Conservation (phyloP, 2,113 vertebrate genomes). For the Ictidomys tridecemlineatus region DNA sequence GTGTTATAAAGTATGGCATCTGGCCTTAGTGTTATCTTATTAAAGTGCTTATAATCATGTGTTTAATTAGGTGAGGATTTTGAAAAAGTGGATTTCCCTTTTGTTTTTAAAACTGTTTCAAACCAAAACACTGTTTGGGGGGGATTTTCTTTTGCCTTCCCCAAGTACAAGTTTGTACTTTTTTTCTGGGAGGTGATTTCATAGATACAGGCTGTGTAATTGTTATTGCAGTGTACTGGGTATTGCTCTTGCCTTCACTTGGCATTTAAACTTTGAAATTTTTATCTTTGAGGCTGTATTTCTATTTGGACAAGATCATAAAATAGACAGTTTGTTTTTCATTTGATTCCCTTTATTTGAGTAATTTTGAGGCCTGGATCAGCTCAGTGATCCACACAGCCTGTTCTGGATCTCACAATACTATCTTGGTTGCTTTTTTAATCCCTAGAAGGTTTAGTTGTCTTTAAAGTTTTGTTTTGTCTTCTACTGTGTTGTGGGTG, state of each 20-base stretch:
- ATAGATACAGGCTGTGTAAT: not conserved
- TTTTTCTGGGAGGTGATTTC: not conserved
- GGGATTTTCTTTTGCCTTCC: not conserved
- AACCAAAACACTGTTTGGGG: not conserved
- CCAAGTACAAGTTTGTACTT: not conserved
- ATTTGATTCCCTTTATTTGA: not conserved
- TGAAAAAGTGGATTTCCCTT: not conserved
- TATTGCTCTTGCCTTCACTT: not conserved
- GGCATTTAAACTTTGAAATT: not conserved
- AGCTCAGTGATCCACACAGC: not conserved
- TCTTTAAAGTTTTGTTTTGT: not conserved
- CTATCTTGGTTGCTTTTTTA: not conserved
- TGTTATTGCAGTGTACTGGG: not conserved
- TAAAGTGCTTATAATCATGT: not conserved
- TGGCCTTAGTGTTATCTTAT: not conserved
- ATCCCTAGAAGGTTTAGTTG: not conserved
- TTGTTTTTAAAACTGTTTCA: slow-evolving; percentile 41
- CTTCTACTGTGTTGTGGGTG: not conserved
- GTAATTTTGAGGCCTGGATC: not conserved
- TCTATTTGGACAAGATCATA: not conserved
- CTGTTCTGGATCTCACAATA: not conserved
- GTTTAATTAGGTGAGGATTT: not conserved
- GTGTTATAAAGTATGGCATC: not conserved
- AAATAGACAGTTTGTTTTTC: not conserved
- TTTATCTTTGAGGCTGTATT: not conserved